Evolutionary conservation across 2,797 vertebrate species (phyloP), one percentile per base, ranked within the genome.

Genomic region (Melanotaenia maccullochi): DNA sequence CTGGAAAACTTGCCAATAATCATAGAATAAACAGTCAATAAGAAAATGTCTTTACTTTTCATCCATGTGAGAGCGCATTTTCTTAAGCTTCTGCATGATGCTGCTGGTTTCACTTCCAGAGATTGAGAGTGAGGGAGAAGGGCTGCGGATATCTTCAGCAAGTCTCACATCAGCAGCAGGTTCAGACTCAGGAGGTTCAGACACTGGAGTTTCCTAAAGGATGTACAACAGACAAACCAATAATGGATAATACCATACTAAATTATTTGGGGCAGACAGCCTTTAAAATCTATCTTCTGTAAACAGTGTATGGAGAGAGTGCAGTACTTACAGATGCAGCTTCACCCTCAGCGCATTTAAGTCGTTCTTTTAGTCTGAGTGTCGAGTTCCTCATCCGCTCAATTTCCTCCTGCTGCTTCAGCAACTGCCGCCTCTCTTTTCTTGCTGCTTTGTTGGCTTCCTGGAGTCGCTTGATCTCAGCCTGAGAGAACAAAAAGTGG

Each of bases 1-100:
- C 4, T 42, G 6, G 38, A 7, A 24, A 63, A 61, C 59, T 16
- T 36, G 25, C 20, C 4, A 62, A 13, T 6, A 55, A 63, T 9
- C 11, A 20, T 49, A 49, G 9, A 4, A 40, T 12, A 55, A 14
- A 1, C 2, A 30, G 2, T 58, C 1, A 42, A 44, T 60, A 35
- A 16, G 3, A 60, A 82, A 71, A 69, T 24, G 36, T 14, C 56
- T 78, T 96, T 97, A 99, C 97, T 98, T 99, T 87, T 99, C 97
- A 87, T 99, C 97, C 95, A 96, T 97, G 81, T 96, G 97, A 79
- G 95, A 97, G 82, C 95, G 96, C 97, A 99, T 99, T 94, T 97
- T 99, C 93, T 98, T 98, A 33, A 99, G 95, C 84, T 98, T 99
- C 90, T 99, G 96, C 98, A 99, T 97, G 89, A 99, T 99, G 92